Base-by-base conservation (phyloP, 2,113 vertebrate species). In the Psilopogon haemacephalus region DNA sequence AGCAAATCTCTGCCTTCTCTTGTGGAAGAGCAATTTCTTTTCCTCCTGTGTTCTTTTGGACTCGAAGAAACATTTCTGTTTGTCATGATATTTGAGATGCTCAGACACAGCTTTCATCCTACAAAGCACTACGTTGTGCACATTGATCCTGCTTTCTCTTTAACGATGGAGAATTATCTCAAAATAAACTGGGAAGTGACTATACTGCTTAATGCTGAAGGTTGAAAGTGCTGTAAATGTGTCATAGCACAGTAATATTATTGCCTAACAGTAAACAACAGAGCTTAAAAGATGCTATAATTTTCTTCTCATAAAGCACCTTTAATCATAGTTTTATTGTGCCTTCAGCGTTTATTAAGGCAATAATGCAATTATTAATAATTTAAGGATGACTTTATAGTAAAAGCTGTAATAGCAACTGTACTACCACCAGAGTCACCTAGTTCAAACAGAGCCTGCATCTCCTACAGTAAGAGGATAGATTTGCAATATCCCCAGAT, bases 341-440 rank as follows among this genome's bases (percentile, higher is more conserved):
- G 85, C n/a, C 18, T 71, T 87, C 78, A 77, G 60, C 9, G 1
- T 93, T 95, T 96, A 89, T 96, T 93, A 80, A 87, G 42, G 78
- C n/a, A 93, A 89, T 94, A 95, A 90, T 90, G 58, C 27, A 87
- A 71, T 79, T 91, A 89, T 87, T 92, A 92, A 89, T 92, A 92
- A 85, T 94, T 94, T 96, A 94, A 94, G 19, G n/a, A 68, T 80
- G 7, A 70, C 14, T 91, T 93, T 85, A 77, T 71, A 89, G 13
- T 46, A 91, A 79, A 91, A 87, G 27, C 50, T 83, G 20, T 76
- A 86, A 71, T 83, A 77, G 40, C 64, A 52, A 33, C 14, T 83
- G 35, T 67, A 55, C 23, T 68, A 11, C 12, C 48, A 71, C 37
- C 40, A 77, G 18, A 94, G 28, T 56, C 62, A 80, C 28, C 46